A percentile compares a stretch with the other conserved stretches of the same genome.
Conservation (phyloP, 2,113 vertebrate genomes). For the Apaloderma vittatum region DNA sequence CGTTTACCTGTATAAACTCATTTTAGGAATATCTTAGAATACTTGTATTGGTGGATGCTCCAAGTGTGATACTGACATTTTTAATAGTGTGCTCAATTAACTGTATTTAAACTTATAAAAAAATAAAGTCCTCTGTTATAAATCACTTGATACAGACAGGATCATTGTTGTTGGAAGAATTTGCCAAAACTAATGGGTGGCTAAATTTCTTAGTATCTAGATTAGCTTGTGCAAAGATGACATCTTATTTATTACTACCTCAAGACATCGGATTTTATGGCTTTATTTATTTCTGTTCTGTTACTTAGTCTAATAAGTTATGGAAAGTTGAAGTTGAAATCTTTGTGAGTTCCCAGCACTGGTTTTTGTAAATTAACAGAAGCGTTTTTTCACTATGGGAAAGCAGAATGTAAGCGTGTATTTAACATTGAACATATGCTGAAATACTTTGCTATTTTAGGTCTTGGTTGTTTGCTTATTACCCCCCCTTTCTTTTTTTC, state of each 20-base stretch:
- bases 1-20: not conserved
- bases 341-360: not conserved
- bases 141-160: not conserved
- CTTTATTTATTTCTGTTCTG: not conserved
- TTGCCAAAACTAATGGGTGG: not conserved
- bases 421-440: not conserved
- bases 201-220: not conserved
- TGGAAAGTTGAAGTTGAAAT: not conserved
- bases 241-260: not conserved
- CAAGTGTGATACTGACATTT: not conserved
- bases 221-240: too few species aligned
- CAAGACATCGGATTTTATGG: not conserved
- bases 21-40: not conserved
- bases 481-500: fast-evolving
- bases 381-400: not conserved
- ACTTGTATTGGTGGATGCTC: not conserved
- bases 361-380: not conserved
- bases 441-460: not conserved
- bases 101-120: not conserved
- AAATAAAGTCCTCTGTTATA: not conserved
- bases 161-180: not conserved
- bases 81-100: not conserved
- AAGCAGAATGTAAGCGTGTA: not conserved
- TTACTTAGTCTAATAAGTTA: not conserved
- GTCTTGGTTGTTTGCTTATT: not conserved